Conservation (phyloP, 2,113 vertebrate species). For the Lipotes vexillifer region DNA sequence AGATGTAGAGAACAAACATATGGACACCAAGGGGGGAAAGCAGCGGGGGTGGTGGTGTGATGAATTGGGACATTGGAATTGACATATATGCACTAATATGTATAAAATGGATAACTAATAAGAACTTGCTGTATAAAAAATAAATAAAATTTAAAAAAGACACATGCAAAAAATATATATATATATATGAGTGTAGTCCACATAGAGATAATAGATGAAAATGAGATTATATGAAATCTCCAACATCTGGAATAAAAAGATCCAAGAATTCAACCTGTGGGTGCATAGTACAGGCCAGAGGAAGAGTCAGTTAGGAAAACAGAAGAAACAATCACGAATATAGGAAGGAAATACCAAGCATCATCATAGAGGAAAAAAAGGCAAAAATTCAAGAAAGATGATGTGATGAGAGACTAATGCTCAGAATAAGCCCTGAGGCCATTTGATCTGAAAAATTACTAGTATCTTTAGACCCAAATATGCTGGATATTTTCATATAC, state of each 20-base stretch:
- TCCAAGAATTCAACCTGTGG: neutral
- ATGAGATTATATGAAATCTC: neutral
- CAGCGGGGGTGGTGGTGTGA: too few species aligned
- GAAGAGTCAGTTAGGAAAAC: neutral
- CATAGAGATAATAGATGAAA: neutral
- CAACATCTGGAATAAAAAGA: neutral
- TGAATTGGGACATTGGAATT: too few species aligned
- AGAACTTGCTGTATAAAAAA: too few species aligned
- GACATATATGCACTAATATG: too few species aligned
- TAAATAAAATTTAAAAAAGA: too few species aligned
- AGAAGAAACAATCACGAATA: neutral
- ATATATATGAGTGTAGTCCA: neutral
- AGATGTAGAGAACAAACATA: too few species aligned
- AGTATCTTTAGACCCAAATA: slow-evolving; percentile 9
- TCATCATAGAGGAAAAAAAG: neutral
- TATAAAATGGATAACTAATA: too few species aligned
- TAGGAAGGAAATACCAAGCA: neutral
- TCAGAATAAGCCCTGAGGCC: neutral
- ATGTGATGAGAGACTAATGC: neutral
- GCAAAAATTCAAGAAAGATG: neutral
- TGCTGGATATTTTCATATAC: neutral
- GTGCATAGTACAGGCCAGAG: neutral
- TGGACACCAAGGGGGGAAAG: too few species aligned
- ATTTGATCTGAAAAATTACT: neutral
- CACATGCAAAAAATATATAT: too few species aligned